A percentile compares a stretch with the other conserved stretches of the same genome.
These are phyloP conservation scores for Podocnemis expansa DNA, from an alignment of 2,113 vertebrate species.

Conservation along the genomic window DNA sequence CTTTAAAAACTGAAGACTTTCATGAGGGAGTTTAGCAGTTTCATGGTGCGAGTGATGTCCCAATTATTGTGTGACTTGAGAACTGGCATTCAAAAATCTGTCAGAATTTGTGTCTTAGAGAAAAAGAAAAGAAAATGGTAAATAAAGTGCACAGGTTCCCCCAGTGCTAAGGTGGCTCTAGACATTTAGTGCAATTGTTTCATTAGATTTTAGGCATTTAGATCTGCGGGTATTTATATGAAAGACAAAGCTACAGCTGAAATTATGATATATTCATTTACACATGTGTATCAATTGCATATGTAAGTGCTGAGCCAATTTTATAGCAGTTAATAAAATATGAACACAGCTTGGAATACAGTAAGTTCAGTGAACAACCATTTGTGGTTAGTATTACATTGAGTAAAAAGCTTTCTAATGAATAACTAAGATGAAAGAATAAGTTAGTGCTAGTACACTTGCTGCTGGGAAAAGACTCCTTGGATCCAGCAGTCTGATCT, in stretches of 20 bases:
- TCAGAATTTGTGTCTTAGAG: fast-evolving
- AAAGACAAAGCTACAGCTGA: neutral
- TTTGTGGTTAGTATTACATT: neutral
- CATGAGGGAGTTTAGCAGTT: neutral
- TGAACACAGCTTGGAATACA: neutral
- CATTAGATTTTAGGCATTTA: neutral
- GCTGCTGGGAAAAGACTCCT: neutral
- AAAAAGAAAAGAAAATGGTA: neutral
- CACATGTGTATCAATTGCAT: too few species aligned
- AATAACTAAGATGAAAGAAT: neutral
- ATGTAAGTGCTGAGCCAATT: too few species aligned
- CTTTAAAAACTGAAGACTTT: neutral
- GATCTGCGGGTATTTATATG: neutral
- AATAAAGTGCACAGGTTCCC: neutral
- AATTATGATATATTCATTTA: neutral
- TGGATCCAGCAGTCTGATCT: neutral
- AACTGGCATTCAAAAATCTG: fast-evolving
- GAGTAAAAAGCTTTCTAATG: neutral
- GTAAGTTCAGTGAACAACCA: neutral
- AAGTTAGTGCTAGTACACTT: neutral
- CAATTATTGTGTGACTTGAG: neutral
- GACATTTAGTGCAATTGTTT: neutral
- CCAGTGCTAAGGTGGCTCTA: neutral
- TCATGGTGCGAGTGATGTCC: neutral
- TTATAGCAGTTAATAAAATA: neutral